Base-by-base conservation (phyloP, 2,888 invertebrate species). In the Dynastes tityus region DNA sequence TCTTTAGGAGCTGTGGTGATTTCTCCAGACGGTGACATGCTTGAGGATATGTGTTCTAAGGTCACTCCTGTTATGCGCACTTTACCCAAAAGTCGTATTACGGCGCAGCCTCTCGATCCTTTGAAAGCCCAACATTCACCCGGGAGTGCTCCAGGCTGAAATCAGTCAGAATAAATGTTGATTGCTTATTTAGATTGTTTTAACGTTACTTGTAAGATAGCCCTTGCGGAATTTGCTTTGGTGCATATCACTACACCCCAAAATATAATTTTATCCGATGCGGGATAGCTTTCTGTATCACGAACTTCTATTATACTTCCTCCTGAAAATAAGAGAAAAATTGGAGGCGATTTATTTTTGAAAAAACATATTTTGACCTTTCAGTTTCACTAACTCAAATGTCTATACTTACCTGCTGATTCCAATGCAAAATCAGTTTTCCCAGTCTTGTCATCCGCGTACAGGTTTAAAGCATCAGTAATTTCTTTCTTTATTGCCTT, bases 101-200 rank as follows among this genome's bases (percentile, higher is more conserved):
- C 92, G 27, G 93, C 92, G 80, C 92, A 92, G 37, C 96, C 97
- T 51, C 88, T 89, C 0, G 90, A 86, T 0, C 96, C 96, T 84
- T 92, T 93, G 87, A 97, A 96, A 0, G 96, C 94, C 96, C 97
- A 97, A 88, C 97, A 97, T 87, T 96, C 93, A 0, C 97, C 97
- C 0, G 96, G 96, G 80, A 93, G 88, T 29, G 93, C 89, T 9
- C 91, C 91, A 2, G 92, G 90, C 85, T 90, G 87, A 81, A 90
- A 58, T 58, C 11, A 45, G 11, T 9, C 1, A 8, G 45, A 9
- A 9, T 9, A 45, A 45, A 9, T 8, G 1, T 45, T 8, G 11
- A 45, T 45, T 45, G 2, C 45, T 45, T 45, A 45, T 8, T 32
- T 45, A 8, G 45, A 45, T 8, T 8, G 11, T 13, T 68, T 68